Conservation (phyloP, 2,888 invertebrate genomes). For the Oxystoma pomonae region DNA sequence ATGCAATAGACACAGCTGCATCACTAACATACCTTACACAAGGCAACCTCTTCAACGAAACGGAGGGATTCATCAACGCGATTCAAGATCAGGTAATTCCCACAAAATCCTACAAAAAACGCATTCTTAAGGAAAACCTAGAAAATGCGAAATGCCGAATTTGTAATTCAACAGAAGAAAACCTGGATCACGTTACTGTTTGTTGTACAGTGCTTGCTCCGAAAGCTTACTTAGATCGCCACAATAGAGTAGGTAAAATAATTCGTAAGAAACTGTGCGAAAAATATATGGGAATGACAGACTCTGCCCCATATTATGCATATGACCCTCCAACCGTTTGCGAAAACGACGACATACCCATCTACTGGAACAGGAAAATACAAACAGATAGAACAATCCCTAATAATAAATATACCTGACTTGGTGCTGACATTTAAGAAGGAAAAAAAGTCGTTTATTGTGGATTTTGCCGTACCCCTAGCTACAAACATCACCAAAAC, state of each 20-base stretch:
- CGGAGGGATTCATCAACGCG: neutral
- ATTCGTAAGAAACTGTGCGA: neutral
- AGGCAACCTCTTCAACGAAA: neutral
- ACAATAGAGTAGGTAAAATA: neutral
- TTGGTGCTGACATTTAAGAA: neutral
- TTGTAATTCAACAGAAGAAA: neutral
- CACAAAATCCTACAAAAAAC: neutral
- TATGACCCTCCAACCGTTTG: neutral
- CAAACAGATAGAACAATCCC: no score
- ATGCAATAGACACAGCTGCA: neutral
- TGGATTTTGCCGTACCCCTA: neutral
- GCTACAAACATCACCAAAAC: slow-evolving; percentile 1
- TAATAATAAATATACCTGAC: slow-evolving; percentile 1
- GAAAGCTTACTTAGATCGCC: neutral
- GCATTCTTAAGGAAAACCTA: neutral
- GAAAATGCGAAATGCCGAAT: neutral
- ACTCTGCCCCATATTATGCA: neutral
- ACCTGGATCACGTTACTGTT: neutral
- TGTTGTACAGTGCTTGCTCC: neutral
- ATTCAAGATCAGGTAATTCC: neutral
- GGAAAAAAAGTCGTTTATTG: neutral
- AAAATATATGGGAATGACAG: neutral
- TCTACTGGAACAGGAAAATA: slow-evolving; percentile 4
- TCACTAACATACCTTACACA: neutral
- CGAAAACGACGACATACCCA: neutral